Evolutionary conservation across 1,140 invertebrate genomes (phyloP).

Genomic region (Phymorhynchus buccinoides): DNA sequence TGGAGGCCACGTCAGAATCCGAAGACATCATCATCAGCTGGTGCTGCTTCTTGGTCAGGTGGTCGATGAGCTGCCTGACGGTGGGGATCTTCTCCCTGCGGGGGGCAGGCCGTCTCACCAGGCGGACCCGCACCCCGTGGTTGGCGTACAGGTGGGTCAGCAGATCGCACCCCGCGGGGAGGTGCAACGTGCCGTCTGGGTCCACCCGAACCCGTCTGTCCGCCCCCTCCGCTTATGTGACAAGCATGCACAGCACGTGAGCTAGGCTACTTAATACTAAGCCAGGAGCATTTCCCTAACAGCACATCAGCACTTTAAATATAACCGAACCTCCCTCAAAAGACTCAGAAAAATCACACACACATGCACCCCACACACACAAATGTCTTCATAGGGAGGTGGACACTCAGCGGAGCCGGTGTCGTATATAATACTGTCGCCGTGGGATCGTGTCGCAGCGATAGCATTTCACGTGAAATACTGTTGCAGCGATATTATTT

Average conservation of each 20-base stretch:
- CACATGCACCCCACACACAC: too few relatives aligned
- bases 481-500: too few relatives aligned
- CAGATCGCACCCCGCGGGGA: slow-evolving; percentile 48
- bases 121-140: slow-evolving; percentile 50
- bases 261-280: too few relatives aligned
- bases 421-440: too few relatives aligned
- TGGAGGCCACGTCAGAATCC: slow-evolving; percentile 40
- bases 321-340: too few relatives aligned
- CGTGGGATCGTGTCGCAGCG: too few relatives aligned
- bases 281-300: too few relatives aligned
- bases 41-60: slow-evolving; percentile 52
- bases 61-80: slow-evolving; percentile 53
- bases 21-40: slow-evolving; percentile 39
- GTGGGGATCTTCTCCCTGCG: slow-evolving; percentile 49
- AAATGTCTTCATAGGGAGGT: too few relatives aligned
- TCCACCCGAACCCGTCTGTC: neutral
- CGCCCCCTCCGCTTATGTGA: neutral
- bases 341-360: too few relatives aligned
- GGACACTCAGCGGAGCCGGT: too few relatives aligned
- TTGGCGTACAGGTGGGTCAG: slow-evolving; percentile 51
- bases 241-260: slow-evolving; percentile 12
- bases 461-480: too few relatives aligned
- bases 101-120: slow-evolving; percentile 42
- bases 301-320: too few relatives aligned
- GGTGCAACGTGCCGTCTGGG: slow-evolving; percentile 38